These are phyloP conservation scores for Trichosurus vulpecula DNA, from an alignment of 2,797 vertebrate genomes.

Conservation along the genomic window DNA sequence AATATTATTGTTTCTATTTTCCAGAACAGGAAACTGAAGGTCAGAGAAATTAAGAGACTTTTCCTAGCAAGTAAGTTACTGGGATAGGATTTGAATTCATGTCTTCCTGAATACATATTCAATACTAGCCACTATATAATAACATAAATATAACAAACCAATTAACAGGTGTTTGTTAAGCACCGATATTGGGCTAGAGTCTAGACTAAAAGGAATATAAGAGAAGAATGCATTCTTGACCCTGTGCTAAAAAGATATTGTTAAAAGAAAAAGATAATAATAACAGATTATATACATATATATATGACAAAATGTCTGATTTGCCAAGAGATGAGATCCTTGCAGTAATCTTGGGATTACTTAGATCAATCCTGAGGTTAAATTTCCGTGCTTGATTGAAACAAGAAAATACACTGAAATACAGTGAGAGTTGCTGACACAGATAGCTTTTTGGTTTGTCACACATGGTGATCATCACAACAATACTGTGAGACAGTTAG, in stretches of 20 bases:
- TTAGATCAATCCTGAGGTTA: neutral
- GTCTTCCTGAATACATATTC: neutral
- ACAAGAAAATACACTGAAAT: neutral
- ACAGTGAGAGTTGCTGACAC: neutral
- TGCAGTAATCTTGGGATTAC: neutral
- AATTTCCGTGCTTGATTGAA: neutral
- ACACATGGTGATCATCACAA: neutral
- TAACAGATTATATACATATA: neutral
- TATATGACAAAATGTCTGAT: neutral
- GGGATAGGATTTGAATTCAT: neutral
- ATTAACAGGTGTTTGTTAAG: neutral
- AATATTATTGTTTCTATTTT: neutral
- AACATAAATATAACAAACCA: neutral
- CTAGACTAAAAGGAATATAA: neutral
- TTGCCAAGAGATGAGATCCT: neutral
- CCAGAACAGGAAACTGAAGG: neutral
- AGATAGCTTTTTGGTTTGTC: neutral
- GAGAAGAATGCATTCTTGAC: neutral
- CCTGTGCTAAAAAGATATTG: neutral
- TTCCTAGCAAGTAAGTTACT: neutral
- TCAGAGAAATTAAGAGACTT: neutral
- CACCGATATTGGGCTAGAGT: neutral
- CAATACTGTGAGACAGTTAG: neutral
- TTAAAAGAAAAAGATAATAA: neutral
- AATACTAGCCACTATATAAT: neutral